Evolutionary conservation across 2,797 vertebrate genomes (phyloP).

Genomic region (Chlorospingus semifuscus): DNA sequence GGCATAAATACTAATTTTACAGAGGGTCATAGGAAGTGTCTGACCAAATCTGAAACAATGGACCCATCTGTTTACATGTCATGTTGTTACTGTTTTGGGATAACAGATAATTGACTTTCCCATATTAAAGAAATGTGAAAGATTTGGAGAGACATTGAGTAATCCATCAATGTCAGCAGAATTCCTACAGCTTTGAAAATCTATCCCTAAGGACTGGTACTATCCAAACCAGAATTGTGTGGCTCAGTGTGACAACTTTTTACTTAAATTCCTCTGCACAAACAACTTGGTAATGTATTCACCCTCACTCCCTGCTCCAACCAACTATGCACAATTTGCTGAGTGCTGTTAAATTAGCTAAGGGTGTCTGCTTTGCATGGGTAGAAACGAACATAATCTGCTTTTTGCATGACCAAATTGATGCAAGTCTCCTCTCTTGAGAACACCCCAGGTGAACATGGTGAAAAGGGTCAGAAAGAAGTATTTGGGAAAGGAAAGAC

Average conservation of each 20-base stretch:
- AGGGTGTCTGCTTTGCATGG: neutral
- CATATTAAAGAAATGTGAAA: neutral
- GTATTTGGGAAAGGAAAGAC: neutral
- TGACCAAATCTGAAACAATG: neutral
- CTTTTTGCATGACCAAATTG: neutral
- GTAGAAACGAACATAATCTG: neutral
- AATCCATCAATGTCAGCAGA: slow-evolving; percentile 34
- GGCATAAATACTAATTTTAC: neutral
- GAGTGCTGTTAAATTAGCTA: neutral
- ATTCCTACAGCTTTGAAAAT: slow-evolving; percentile 13
- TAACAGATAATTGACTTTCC: neutral
- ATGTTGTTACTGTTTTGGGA: neutral
- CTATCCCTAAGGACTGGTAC: neutral
- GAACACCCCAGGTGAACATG: neutral
- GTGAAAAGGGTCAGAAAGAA: neutral
- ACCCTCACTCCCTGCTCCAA: neutral
- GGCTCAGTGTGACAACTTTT: neutral
- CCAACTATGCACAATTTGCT: neutral
- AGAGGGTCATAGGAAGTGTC: neutral
- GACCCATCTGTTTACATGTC: neutral
- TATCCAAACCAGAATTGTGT: neutral
- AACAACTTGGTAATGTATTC: neutral
- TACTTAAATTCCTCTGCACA: neutral
- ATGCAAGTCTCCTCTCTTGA: neutral
- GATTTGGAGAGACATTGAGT: neutral